phyloP scores from a whole-genome alignment of 2,113 vertebrate species.

The Cheirogaleus medius region DNA sequence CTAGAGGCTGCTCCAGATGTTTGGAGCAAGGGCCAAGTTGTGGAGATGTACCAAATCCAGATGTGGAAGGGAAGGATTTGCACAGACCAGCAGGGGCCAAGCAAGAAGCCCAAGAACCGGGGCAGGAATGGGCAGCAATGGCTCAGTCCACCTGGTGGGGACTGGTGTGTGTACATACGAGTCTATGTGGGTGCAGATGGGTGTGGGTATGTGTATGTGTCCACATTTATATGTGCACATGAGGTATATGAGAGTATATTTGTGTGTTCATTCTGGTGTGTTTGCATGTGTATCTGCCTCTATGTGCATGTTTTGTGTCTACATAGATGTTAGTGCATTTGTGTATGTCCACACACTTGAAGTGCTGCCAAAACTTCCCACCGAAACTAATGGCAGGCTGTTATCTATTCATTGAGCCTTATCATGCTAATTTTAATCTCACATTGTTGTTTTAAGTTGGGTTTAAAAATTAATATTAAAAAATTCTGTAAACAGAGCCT shows the following conservation, averaged over 20 bases:
- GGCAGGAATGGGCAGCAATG: rapidly evolving
- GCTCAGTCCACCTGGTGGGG: neutral
- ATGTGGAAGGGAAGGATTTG: neutral
- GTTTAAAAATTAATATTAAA: slow-evolving; percentile 77
- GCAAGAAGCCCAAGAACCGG: neutral
- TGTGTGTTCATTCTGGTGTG: neutral
- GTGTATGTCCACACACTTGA: neutral
- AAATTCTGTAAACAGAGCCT: slow-evolving; percentile 37
- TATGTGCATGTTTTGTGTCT: neutral
- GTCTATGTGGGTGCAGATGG: neutral
- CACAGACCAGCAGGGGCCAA: neutral
- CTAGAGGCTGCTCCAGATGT: neutral
- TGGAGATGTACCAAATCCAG: neutral
- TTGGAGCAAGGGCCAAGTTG: neutral
- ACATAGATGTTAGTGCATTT: neutral
- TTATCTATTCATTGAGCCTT: neutral
- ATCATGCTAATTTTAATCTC: slow-evolving; percentile 43
- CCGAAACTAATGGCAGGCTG: neutral
- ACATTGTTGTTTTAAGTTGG: slow-evolving; percentile 64
- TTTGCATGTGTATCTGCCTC: neutral
- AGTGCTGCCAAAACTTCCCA: neutral
- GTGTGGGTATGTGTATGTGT: neutral
- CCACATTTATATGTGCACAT: neutral
- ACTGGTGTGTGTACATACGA: rapidly evolving
- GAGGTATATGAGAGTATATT: neutral